Base-by-base conservation (phyloP, 2,113 vertebrate species). In the Eurypyga helias region DNA sequence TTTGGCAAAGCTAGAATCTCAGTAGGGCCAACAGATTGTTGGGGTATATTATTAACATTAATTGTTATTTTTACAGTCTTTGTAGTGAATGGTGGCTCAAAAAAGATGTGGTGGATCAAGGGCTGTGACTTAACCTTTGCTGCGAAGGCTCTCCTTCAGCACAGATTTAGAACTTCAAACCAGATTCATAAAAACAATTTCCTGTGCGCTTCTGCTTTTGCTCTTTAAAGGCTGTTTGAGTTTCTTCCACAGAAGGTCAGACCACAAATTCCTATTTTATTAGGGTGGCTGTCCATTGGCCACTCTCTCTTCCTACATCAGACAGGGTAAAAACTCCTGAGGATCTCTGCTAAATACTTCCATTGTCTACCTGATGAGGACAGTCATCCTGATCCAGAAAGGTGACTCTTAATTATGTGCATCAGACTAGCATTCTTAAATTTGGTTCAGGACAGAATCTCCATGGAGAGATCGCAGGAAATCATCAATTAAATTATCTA, bases 1-100 rank as follows among this genome's bases (percentile, higher is more conserved):
- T 96, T 95, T 95, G 93, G 76, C 60, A 96, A 92, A 87, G 29
- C 48, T 89, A 28, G 81, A 84, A 67, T 78, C 86, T 92, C 72
- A 51, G 64, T 54, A 62, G 72, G 34, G 18, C 51, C 12, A 92
- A 86, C 71, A 96, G 76, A 89, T 89, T 90, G 31, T 62, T 81
- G 19, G 3, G 15, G 13, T 89, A 20, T 90, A 48, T 84, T 90
- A 72, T 65, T 52, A 80, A 62, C 28, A 62, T 80, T 86, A 88
- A 66, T 81, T 83, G 70, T 85, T 93, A 70, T 83, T 90, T 93
- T 93, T 66, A 25, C 17, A 4, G 62, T 87, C 49, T 92, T 86
- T 58, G 4, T 75, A 80, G 67, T 34, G n/a, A 83, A 58, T 86
- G 13, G 21, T 77, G 58, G 17, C 36, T 89, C 26, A 69, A 7